These are phyloP conservation scores for Gorsachius magnificus DNA, from an alignment of 2,797 vertebrate genomes.

Conservation along the genomic window DNA sequence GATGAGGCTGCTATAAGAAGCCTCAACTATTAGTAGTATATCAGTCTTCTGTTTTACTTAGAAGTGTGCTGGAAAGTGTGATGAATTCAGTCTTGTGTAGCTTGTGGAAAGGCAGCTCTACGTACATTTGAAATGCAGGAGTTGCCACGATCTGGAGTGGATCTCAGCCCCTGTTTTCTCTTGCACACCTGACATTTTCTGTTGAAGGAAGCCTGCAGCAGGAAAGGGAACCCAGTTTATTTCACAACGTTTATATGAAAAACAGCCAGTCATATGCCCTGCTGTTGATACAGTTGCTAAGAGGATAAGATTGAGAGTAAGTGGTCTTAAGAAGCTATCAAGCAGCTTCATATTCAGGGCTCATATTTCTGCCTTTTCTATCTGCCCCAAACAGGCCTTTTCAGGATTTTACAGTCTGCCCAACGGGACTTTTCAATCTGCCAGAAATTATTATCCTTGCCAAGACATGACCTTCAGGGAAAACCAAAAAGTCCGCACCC, in stretches of 20 bases:
- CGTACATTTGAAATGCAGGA: background rate
- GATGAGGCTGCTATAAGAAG: conserved; percentile 56
- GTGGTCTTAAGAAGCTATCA: conserved; percentile 22
- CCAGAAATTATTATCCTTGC: background rate
- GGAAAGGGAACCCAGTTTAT: conserved; percentile 16
- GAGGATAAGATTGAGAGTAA: conserved; percentile 51
- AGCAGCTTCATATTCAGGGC: conserved; percentile 5
- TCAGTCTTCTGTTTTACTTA: conserved; percentile 49
- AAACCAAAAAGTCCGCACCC: background rate
- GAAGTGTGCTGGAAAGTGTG: background rate
- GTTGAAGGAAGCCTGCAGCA: background rate
- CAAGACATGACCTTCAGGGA: background rate
- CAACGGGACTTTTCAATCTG: conserved; percentile 2
- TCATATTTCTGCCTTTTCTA: conserved; percentile 29
- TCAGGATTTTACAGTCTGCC: background rate
- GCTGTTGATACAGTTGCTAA: conserved; percentile 40
- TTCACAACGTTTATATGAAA: conserved; percentile 33
- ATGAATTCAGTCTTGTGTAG: background rate
- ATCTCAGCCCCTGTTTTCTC: background rate
- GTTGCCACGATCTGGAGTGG: background rate
- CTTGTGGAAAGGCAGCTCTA: background rate
- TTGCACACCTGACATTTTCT: conserved; percentile 36
- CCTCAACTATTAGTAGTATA: conserved; percentile 46
- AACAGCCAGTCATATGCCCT: conserved; percentile 38
- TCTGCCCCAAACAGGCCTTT: background rate